Percentiles rank a stretch among this genome's conserved stretches.
Conservation (phyloP, 2,113 vertebrate species). For the Mesoclemmys tuberculata region DNA sequence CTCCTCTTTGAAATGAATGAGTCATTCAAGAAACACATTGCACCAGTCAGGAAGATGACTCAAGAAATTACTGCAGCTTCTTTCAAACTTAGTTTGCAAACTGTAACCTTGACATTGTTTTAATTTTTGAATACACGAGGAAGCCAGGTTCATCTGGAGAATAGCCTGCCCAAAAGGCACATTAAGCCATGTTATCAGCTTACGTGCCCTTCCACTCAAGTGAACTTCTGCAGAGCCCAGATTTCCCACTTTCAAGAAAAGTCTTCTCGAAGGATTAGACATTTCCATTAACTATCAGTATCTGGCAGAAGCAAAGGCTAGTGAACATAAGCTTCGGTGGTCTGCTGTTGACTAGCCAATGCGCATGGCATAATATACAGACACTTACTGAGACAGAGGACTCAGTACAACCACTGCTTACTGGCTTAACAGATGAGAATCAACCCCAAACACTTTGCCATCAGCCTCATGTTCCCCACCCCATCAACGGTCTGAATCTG, state of each 20-base stretch:
- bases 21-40: neutral
- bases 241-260: neutral
- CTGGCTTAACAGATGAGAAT: neutral
- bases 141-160: neutral
- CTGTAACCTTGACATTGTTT: neutral
- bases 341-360: neutral
- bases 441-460: neutral
- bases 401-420: neutral
- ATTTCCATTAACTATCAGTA: neutral
- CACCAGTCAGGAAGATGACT: neutral
- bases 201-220: neutral
- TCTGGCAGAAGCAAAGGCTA: fast-evolving
- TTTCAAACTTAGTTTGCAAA: neutral
- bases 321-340: neutral
- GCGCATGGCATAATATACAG: fast-evolving
- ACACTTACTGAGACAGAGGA: neutral
- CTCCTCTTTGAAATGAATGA: neutral
- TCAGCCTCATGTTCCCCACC: neutral
- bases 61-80: neutral
- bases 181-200: neutral
- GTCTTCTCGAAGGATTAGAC: neutral
- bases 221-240: neutral
- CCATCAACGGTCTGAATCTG: neutral
- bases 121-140: neutral
- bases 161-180: neutral